Percentiles rank a stretch among this genome's conserved stretches.
Conservation (phyloP, 2,888 invertebrate genomes). For the Galerucella nymphaeae region DNA sequence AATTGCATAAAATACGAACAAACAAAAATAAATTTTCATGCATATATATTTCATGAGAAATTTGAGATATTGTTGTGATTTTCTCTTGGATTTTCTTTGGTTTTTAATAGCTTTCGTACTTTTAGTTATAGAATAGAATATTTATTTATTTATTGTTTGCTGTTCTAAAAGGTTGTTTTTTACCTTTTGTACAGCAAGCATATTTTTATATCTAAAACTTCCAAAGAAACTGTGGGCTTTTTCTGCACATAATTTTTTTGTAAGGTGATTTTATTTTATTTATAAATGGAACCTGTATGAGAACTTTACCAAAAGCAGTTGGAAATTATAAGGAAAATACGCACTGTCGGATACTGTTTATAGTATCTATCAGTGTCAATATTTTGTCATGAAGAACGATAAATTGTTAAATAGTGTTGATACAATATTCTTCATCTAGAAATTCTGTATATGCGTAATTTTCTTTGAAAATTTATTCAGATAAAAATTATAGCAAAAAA, state of each 20-base stretch:
- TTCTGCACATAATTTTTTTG: conserved; percentile 42
- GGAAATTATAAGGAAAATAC: conserved; percentile 12
- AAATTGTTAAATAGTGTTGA: not conserved
- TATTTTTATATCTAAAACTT: conserved; percentile 16
- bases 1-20: no score
- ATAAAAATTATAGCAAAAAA: no score
- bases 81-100: not conserved
- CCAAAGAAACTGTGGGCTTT: conserved; percentile 39
- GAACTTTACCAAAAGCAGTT: conserved; percentile 54
- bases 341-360: conserved; percentile 24
- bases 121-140: not conserved
- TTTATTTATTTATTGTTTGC: conserved; percentile 37
- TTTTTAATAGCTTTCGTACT: conserved; percentile 6
- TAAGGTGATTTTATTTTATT: conserved; percentile 36
- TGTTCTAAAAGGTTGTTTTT: conserved; percentile 38
- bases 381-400: not conserved
- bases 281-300: conserved; percentile 36
- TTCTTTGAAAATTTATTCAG: no score
- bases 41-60: conserved; percentile 2
- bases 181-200: conserved; percentile 44
- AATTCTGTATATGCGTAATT: no score
- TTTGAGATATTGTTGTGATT: not conserved
- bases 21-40: not conserved
- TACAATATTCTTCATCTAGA: not conserved
- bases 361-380: conserved; percentile 25